phyloP scores from a whole-genome alignment of 2,113 vertebrate species.

The Tupaia chinensis region DNA sequence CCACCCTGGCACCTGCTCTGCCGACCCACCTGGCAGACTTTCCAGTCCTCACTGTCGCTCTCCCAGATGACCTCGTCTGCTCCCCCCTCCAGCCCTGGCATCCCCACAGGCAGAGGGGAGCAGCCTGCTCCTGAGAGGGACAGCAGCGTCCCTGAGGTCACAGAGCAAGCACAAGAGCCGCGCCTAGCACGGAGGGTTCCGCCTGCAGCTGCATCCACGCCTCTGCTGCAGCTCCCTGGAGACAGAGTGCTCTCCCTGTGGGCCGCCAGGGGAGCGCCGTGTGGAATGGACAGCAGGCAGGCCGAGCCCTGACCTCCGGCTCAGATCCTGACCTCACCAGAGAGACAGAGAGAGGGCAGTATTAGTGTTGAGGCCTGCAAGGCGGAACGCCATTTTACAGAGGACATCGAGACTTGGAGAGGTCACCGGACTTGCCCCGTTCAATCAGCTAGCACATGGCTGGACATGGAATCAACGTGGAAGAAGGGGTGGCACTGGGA shows the following conservation, averaged over 20 bases:
- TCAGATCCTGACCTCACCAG: neutral
- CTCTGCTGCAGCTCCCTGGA: neutral
- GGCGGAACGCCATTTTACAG: neutral
- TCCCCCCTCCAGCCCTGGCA: fast-evolving
- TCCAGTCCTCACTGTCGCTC: fast-evolving
- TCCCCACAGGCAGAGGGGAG: neutral
- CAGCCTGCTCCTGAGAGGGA: neutral
- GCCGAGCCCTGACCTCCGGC: neutral
- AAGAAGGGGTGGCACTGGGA: neutral
- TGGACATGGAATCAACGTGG: fast-evolving
- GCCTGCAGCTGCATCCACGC: neutral
- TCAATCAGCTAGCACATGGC: neutral
- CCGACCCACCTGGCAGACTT: too few species aligned
- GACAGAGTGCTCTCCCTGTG: neutral
- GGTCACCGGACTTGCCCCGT: fast-evolving
- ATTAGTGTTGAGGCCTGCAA: neutral
- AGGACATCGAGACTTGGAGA: neutral
- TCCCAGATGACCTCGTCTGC: neutral
- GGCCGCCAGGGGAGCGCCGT: fast-evolving
- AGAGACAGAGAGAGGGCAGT: neutral
- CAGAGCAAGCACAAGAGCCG: neutral
- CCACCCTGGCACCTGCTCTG: too few species aligned
- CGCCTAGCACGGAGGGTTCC: neutral
- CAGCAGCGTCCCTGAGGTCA: neutral
- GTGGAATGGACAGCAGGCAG: neutral